Percentiles rank a stretch among this genome's conserved stretches.
Conservation (phyloP, 2,797 vertebrate species). For the Enteromius anoplus region DNA sequence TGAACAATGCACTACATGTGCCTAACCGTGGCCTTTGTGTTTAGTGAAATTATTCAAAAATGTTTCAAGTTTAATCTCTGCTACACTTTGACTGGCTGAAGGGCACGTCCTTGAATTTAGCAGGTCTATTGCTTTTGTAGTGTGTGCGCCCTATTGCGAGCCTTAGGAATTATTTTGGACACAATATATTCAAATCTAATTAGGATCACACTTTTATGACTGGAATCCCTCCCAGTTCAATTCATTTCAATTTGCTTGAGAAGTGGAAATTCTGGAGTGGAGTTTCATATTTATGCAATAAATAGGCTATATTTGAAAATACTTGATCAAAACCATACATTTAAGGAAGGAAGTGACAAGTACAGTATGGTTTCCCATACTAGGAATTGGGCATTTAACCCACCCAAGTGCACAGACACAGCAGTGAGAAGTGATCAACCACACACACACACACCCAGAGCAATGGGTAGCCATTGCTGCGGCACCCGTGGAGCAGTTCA, state of each 20-base stretch:
- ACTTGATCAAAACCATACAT: not conserved
- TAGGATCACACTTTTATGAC: conserved; percentile 1
- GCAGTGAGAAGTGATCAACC: too few species aligned
- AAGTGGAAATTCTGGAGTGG: not conserved
- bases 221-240: not conserved
- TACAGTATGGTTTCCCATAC: too few species aligned
- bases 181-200: conserved; percentile 14
- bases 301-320: not conserved
- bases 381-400: too few species aligned
- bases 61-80: conserved; percentile 1
- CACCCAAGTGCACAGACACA: too few species aligned
- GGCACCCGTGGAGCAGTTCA: too few species aligned
- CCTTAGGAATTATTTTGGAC: not conserved
- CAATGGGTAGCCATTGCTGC: too few species aligned
- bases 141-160: not conserved
- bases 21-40: not conserved
- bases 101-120: conserved; percentile 23
- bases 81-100: conserved; percentile 8
- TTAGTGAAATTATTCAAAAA: conserved; percentile 18
- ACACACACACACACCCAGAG: too few species aligned
- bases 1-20: not conserved
- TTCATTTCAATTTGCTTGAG: not conserved
- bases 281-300: not conserved
- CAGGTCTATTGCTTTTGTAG: not conserved
- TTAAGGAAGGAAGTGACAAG: not conserved